phyloP scores from a whole-genome alignment of 2,113 vertebrate genomes.

The Mormyrus iriodes region DNA sequence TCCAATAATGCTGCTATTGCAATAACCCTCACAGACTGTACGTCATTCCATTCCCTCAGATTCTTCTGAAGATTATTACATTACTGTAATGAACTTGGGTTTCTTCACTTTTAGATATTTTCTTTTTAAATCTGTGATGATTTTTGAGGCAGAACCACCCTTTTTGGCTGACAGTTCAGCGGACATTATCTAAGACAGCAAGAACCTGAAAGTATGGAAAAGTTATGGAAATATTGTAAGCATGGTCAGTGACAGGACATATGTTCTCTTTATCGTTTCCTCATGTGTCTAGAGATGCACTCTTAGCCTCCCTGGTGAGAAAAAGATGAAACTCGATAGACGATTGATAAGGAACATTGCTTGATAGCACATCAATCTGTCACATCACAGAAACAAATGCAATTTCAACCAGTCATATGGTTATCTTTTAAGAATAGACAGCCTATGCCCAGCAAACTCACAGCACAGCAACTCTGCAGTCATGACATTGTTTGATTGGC shows the following conservation, averaged over 20 bases:
- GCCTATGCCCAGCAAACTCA: background rate
- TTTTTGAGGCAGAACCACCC: background rate
- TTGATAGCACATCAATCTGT: background rate
- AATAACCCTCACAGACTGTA: background rate
- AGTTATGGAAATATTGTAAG: background rate
- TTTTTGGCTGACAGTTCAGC: background rate
- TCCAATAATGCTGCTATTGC: background rate
- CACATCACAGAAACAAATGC: background rate
- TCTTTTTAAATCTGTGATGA: background rate
- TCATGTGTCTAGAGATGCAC: background rate
- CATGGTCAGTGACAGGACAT: background rate
- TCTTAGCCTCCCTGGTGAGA: background rate
- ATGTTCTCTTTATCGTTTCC: background rate
- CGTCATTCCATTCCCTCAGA: background rate
- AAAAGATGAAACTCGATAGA: background rate
- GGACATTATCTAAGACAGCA: background rate
- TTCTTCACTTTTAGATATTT: background rate
- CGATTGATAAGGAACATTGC: background rate
- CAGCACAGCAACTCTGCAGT: too few species aligned
- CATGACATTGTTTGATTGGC: too few species aligned
- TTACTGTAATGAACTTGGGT: background rate
- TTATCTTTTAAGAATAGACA: background rate
- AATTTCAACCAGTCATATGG: background rate
- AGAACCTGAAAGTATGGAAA: background rate
- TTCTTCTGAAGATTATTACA: background rate